Conservation (phyloP, 2,113 vertebrate genomes). For the Tragelaphus scriptus region DNA sequence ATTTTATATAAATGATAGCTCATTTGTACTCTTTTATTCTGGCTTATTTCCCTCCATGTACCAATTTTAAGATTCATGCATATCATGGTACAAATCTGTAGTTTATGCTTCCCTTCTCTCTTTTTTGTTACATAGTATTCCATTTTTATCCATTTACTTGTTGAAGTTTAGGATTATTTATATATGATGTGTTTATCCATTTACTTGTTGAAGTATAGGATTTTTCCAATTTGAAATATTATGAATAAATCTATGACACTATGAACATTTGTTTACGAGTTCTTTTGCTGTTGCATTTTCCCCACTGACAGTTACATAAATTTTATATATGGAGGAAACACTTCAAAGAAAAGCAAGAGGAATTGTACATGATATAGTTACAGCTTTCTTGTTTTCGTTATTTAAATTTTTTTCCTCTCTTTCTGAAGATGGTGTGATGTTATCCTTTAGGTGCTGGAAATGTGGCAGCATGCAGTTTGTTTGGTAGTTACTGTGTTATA, state of each 20-base stretch:
- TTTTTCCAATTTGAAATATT: neutral
- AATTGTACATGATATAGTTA: neutral
- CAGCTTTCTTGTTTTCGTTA: neutral
- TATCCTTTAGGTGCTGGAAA: neutral
- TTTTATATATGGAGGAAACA: neutral
- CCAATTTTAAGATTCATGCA: neutral
- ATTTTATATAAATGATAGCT: neutral
- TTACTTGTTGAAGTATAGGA: neutral
- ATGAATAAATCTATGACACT: neutral
- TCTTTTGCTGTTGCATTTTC: neutral
- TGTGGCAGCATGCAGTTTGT: neutral
- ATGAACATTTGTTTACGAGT: neutral
- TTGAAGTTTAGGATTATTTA: neutral
- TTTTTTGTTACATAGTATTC: neutral
- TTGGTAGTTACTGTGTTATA: constrained; percentile 12
- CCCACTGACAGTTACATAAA: neutral
- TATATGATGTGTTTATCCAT: neutral
- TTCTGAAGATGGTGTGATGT: neutral
- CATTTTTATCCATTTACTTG: neutral
- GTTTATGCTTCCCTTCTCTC: neutral
- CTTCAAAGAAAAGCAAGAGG: neutral
- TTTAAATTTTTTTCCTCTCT: neutral
- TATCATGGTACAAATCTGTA: neutral
- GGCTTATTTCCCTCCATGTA: neutral
- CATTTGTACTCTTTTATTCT: neutral